phyloP scores from a whole-genome alignment of 2,797 vertebrate genomes.

The Spheniscus humboldti region DNA sequence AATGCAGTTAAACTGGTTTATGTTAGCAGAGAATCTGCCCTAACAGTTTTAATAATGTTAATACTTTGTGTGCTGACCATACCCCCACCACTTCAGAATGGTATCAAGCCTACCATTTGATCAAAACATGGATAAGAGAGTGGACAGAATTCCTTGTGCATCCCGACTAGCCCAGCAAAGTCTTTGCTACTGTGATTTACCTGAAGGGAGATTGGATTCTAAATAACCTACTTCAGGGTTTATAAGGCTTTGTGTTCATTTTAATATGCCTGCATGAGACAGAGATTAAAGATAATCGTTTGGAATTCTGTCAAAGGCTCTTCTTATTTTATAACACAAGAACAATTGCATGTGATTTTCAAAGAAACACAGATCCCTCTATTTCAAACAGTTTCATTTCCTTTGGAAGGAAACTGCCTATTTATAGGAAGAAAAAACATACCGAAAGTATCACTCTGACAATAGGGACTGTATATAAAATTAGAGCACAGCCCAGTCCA shows the following conservation, averaged over 20 bases:
- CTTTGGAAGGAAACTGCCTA: constrained; percentile 68
- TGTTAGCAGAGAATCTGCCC: not conserved
- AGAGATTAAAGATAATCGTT: constrained; percentile 47
- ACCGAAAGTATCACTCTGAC: constrained; percentile 59
- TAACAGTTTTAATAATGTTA: not conserved
- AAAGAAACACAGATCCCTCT: constrained; percentile 66
- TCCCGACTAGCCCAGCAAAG: not conserved
- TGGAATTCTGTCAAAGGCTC: constrained; percentile 66
- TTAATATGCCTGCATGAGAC: constrained; percentile 45
- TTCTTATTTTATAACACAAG: constrained; percentile 62
- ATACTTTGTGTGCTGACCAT: not conserved
- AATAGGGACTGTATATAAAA: constrained; percentile 64
- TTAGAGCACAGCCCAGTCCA: constrained; percentile 41
- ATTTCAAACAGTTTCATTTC: constrained; percentile 65
- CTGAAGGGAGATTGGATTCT: constrained; percentile 37
- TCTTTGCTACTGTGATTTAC: constrained; percentile 40
- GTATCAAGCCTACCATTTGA: not conserved
- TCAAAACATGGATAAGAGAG: not conserved
- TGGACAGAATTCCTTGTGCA: constrained; percentile 18
- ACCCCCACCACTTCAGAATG: not conserved
- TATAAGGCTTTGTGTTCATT: constrained; percentile 42
- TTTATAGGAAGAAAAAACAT: constrained; percentile 69
- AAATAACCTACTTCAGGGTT: constrained; percentile 27
- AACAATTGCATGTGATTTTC: constrained; percentile 74
- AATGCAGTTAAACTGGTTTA: not conserved